Percentiles rank a stretch among this genome's conserved stretches.
Conservation (phyloP, 1,140 invertebrate species). For the Pantala flavescens region DNA sequence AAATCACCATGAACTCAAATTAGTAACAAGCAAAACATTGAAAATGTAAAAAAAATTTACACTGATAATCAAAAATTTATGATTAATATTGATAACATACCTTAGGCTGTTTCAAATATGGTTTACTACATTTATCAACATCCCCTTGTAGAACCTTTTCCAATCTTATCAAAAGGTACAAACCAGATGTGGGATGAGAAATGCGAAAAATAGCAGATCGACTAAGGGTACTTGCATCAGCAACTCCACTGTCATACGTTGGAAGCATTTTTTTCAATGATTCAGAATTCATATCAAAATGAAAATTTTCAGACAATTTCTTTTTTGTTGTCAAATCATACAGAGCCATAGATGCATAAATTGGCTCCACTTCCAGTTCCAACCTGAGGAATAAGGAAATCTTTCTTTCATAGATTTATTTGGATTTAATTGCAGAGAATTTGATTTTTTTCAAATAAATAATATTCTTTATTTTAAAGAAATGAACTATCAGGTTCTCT, state of each 20-base stretch:
- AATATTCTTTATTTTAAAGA: background rate
- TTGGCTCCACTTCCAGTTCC: background rate
- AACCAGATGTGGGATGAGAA: background rate
- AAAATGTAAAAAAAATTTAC: background rate
- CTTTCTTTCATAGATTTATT: background rate
- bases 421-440: background rate
- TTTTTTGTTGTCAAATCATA: background rate
- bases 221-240: background rate
- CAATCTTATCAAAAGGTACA: background rate
- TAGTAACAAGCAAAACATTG: background rate
- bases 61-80: background rate
- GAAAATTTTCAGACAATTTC: background rate
- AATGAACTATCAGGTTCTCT: background rate
- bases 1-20: background rate
- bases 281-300: background rate
- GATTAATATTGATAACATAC: background rate
- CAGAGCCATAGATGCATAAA: background rate
- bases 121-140: background rate
- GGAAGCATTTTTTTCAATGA: background rate
- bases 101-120: background rate
- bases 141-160: background rate
- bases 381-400: background rate
- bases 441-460: background rate
- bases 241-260: background rate
- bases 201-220: background rate